phyloP scores from a whole-genome alignment of 2,797 vertebrate genomes.

The Pseudochirops cupreus region DNA sequence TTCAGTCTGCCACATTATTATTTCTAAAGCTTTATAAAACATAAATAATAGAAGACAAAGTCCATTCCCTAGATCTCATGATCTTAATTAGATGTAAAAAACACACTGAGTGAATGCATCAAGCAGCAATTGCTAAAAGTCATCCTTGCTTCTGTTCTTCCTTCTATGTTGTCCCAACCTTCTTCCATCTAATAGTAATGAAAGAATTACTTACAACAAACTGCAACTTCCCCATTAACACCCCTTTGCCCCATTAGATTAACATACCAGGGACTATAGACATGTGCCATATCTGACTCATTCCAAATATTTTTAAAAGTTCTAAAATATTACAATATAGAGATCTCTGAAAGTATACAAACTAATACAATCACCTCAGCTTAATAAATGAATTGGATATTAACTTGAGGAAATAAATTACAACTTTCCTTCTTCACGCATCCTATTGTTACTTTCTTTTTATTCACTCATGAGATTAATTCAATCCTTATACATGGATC shows the following conservation, averaged over 20 bases:
- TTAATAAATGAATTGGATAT: slow-evolving; percentile 26
- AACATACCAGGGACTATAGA: background rate
- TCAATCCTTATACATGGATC: background rate
- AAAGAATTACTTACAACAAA: background rate
- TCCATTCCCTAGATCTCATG: background rate
- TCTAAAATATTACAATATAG: background rate
- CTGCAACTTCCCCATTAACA: background rate
- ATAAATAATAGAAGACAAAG: background rate
- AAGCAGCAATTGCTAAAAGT: background rate
- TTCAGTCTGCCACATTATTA: background rate
- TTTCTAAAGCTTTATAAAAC: background rate
- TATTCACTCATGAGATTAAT: background rate
- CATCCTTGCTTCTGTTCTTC: background rate
- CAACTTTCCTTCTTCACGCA: background rate
- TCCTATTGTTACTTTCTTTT: background rate
- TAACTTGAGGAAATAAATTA: background rate
- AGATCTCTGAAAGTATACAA: background rate
- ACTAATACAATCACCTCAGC: background rate
- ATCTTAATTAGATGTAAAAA: background rate
- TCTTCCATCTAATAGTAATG: background rate
- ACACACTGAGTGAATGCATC: background rate
- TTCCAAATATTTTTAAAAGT: too few species aligned
- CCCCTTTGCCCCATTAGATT: background rate
- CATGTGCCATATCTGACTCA: background rate
- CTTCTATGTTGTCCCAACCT: background rate